A percentile compares a stretch with the other conserved stretches of the same genome.
phyloP scores from a whole-genome alignment of 2,113 vertebrate genomes.

The Burhinus oedicnemus region DNA sequence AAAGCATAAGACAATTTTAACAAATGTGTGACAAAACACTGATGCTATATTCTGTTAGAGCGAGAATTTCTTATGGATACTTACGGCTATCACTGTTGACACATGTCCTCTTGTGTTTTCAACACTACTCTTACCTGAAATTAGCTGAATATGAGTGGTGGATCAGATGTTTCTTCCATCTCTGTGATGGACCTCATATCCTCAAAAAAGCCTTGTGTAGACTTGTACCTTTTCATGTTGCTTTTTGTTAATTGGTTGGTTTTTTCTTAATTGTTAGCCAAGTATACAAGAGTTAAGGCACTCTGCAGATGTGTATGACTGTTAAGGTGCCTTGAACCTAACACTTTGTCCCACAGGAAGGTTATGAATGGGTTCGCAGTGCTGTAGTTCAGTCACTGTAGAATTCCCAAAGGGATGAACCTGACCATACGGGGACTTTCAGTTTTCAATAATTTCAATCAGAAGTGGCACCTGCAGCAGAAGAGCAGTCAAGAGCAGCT shows the following conservation, averaged over 20 bases:
- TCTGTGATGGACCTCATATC: neutral
- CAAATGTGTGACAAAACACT: neutral
- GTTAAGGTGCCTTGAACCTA: neutral
- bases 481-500: neutral
- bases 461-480: neutral
- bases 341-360: neutral
- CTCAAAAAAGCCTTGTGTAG: neutral
- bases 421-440: neutral
- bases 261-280: neutral
- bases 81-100: neutral
- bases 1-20: neutral
- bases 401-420: neutral
- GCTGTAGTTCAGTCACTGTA: neutral
- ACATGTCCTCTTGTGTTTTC: neutral
- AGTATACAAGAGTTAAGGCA: neutral
- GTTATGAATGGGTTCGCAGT: neutral
- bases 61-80: neutral
- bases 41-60: neutral
- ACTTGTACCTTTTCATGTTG: neutral
- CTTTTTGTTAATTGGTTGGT: neutral
- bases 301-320: neutral
- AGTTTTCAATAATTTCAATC: neutral
- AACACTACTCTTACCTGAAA: neutral
- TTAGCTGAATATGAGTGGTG: neutral
- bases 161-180: neutral